phyloP scores from a whole-genome alignment of 64 coral and sea anemone genomes.

The Actinia equina region DNA sequence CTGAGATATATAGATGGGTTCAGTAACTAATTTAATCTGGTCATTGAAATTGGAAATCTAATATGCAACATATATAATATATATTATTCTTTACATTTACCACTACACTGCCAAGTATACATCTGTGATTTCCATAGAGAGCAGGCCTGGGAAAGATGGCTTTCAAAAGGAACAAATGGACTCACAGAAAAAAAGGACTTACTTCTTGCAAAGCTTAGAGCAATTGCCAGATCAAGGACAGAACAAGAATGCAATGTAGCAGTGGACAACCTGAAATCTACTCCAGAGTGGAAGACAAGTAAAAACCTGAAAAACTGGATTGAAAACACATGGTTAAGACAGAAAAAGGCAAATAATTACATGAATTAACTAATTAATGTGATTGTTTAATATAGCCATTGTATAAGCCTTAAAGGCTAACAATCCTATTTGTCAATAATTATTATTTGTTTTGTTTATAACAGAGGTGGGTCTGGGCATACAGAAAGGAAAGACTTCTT shows the following conservation, averaged over 20 bases:
- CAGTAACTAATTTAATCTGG: no score
- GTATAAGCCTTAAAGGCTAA: not conserved
- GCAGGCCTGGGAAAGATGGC: not conserved
- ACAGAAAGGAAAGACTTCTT: constrained; percentile 50
- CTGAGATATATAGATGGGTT: no score
- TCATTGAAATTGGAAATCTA: no score
- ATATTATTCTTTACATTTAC: no score
- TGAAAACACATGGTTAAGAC: constrained; percentile 32
- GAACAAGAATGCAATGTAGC: constrained; percentile 14
- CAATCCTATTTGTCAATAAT: no score
- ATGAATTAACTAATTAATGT: no score
- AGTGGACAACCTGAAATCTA: not conserved
- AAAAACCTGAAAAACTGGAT: not conserved
- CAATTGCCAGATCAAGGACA: not conserved
- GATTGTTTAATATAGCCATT: not conserved
- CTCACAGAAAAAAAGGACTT: not conserved
- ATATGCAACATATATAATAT: no score
- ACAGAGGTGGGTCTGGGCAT: constrained; percentile 55
- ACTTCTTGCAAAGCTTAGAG: not conserved
- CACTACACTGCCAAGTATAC: no score
- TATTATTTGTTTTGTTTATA: no score
- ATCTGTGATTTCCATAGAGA: no score
- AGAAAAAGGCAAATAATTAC: constrained; percentile 22
- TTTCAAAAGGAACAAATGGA: constrained; percentile 48
- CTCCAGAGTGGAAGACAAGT: constrained; percentile 13